Evolutionary conservation across 2,797 vertebrate species (phyloP), one percentile per base, ranked within the genome.

Genomic region (Gallirallus australis): DNA sequence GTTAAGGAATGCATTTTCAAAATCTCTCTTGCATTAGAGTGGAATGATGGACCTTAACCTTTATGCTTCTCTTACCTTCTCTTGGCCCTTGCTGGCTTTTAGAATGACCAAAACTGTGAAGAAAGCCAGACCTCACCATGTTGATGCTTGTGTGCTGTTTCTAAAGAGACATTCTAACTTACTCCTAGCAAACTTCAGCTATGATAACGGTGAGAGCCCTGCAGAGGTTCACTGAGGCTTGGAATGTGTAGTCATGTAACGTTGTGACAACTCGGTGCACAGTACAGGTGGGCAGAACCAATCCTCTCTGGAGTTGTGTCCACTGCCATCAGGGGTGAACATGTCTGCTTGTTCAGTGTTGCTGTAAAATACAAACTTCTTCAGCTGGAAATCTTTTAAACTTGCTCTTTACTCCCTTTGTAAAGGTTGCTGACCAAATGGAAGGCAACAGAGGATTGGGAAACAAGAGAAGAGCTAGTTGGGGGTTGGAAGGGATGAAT

Each of bases 1-100:
- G 91, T 95, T 78, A 97, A 84, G 27, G n/a, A 68, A 93, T 94
- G 54, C 30, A 47, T 95, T 97, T 96, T 90, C 45, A 31, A 15
- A 23, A 16, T 47, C 40, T 86, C 37, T 65, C 20, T 6, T 59
- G 6, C 23, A 12, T 6, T 4, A 64, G 28, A 82, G 13, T 14
- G 13, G 40, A 76, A 12, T 50, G 76, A 37, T 86, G 28, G 48
- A 24, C 56, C 17, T 57, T 30, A 69, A 42, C 9, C 30, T 60
- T 64, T 31, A 8, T 19, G 10, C 24, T 64, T 71, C 15, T 81
- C 25, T 64, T 33, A 57, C n/a, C 7, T 3, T 75, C n/a, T 73
- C 23, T 57, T 68, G 77, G 47, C 15, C 24, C n/a, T 61, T 20
- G 8, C n/a, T 69, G 59, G 23, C 4, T 30, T 25, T 18, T 13